phyloP scores from a whole-genome alignment of 2,113 vertebrate genomes.

The Ophthalmolycus amberensis region DNA sequence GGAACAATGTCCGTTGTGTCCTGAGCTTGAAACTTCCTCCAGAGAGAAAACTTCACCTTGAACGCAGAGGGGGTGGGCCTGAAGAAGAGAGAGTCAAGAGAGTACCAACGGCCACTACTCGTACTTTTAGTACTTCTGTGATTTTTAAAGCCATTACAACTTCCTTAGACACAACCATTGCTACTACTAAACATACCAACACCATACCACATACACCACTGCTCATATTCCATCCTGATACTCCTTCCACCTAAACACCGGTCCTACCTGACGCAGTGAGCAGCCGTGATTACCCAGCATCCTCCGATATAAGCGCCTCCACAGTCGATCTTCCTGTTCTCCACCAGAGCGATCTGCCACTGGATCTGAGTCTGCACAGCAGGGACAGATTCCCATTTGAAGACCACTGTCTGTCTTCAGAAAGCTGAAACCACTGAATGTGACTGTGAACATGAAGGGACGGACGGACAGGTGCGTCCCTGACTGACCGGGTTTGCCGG shows the following conservation, averaged over 20 bases:
- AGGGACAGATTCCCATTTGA: neutral
- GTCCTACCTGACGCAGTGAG: conserved; percentile 92
- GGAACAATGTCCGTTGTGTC: conserved; percentile 59
- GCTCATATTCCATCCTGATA: neutral
- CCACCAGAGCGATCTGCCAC: conserved; percentile 92
- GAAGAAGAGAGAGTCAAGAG: neutral
- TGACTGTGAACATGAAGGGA: neutral
- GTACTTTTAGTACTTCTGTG: neutral
- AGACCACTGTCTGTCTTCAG: too few species aligned
- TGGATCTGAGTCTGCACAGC: conserved; percentile 89
- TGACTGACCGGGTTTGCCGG: conserved; percentile 72
- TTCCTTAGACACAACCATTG: too few species aligned
- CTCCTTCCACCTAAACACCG: too few species aligned
- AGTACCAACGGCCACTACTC: neutral
- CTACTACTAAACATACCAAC: neutral
- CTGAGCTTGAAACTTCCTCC: conserved; percentile 62
- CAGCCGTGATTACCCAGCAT: conserved; percentile 95
- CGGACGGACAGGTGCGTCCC: neutral
- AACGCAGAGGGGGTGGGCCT: conserved; percentile 82
- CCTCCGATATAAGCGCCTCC: conserved; percentile 93
- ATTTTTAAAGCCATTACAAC: neutral
- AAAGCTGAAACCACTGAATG: too few species aligned
- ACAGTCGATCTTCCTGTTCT: conserved; percentile 81
- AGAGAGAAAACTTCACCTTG: conserved; percentile 85
- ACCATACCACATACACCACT: neutral